These are phyloP conservation scores for Streptopelia turtur DNA, from an alignment of 2,797 vertebrate species.

Conservation along the genomic window DNA sequence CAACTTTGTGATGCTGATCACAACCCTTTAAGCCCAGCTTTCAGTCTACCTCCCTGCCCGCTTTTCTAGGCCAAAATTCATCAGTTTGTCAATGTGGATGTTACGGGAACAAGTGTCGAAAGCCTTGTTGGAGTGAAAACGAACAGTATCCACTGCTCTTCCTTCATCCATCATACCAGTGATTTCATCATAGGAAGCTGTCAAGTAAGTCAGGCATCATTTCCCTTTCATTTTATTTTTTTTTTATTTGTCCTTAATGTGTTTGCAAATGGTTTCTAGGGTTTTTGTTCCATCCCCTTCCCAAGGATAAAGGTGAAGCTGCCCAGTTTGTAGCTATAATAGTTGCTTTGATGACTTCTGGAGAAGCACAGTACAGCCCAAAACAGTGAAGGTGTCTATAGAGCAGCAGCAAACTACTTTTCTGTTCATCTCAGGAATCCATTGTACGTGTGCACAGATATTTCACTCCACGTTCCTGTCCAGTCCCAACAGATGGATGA, in stretches of 20 bases:
- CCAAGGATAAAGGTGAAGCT: neutral
- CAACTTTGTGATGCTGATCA: neutral
- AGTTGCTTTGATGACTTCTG: neutral
- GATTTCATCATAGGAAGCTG: neutral
- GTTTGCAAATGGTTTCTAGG: neutral
- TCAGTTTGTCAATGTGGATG: neutral
- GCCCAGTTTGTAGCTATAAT: neutral
- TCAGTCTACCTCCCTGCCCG: neutral
- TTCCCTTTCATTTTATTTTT: neutral
- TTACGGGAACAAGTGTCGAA: rapidly evolving
- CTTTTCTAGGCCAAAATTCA: neutral
- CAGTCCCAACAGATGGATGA: no score
- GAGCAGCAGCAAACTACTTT: neutral
- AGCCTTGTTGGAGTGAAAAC: neutral
- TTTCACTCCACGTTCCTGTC: neutral
- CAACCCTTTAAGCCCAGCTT: neutral
- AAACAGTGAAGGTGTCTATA: neutral
- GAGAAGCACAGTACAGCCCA: neutral
- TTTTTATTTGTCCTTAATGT: neutral
- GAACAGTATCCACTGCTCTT: neutral
- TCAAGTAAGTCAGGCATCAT: neutral
- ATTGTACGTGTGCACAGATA: neutral
- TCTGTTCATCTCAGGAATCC: neutral
- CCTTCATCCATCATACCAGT: neutral
- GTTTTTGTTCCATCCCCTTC: neutral